Evolutionary conservation across 2,113 vertebrate genomes (phyloP).

Genomic region (Entelurus aequoreus): DNA sequence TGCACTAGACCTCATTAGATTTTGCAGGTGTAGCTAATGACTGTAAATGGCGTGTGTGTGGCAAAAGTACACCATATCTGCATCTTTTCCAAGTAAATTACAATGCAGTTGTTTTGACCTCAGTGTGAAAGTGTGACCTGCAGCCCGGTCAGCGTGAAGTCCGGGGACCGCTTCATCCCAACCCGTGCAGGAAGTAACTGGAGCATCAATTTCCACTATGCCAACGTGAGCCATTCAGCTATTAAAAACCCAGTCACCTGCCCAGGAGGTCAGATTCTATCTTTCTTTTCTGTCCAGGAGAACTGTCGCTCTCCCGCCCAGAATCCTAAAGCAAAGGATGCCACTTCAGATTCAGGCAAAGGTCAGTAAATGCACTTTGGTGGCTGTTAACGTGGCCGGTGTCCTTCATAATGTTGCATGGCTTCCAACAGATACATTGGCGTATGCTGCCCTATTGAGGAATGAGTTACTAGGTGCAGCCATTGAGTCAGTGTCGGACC

Average conservation of each 20-base stretch:
- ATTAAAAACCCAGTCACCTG: not conserved
- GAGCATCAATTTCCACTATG: constrained; percentile 79
- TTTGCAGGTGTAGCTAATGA: not conserved
- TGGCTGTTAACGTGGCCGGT: not conserved
- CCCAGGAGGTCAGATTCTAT: not conserved
- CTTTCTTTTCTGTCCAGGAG: constrained; percentile 58
- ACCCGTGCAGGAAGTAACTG: constrained; percentile 79
- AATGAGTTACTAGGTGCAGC: constrained; percentile 76
- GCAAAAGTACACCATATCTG: not conserved
- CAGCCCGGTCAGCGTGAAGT: constrained; percentile 70
- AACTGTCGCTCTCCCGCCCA: constrained; percentile 75
- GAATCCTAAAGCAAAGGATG: constrained; percentile 74
- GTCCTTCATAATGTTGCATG: not conserved
- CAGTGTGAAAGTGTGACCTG: constrained; percentile 66
- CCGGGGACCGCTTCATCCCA: constrained; percentile 76
- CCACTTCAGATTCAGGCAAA: constrained; percentile 74
- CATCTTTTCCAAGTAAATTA: not conserved
- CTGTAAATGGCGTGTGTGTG: too few species aligned
- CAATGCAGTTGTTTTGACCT: not conserved
- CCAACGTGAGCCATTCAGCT: constrained; percentile 61
- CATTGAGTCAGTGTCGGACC: constrained; percentile 71
- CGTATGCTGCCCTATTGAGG: constrained; percentile 75
- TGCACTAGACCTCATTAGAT: too few species aligned
- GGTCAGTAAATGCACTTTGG: constrained; percentile 43
- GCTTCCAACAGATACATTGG: constrained; percentile 65